Evolutionary conservation across 2,797 vertebrate genomes (phyloP), one percentile per base, ranked within the genome.

Genomic region (Pseudocheirus occidentalis): DNA sequence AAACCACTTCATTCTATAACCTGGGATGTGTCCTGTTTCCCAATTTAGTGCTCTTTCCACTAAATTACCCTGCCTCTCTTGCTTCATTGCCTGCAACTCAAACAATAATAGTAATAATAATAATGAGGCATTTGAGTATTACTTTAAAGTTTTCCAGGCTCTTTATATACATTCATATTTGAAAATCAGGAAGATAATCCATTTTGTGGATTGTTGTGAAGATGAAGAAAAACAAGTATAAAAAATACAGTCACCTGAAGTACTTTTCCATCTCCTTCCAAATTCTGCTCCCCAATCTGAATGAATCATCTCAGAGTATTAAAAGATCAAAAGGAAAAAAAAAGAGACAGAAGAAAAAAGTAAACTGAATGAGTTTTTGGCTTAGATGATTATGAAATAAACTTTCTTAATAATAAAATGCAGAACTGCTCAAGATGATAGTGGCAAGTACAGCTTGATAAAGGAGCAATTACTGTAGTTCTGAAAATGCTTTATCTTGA

Each of bases 401-500:
- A 27, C 9, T 6, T 56, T 56, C 91, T 21, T 89, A 56, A 92
- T 90, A 95, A 94, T 90, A 40, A 1, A 21, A 92, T 46, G n/a
- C 11, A 73, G n/a, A 73, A 24, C 52, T 21, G 81, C 87, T 94
- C 81, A 95, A 53, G 9, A 11, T 91, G 91, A 29, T 55, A 62
- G 46, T 89, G 34, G 53, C 14, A 53, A 92, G 55, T 29, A 93
- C 34, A 3, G 27, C 46, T 40, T 53, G 29, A 13, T 66, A 95
- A 95, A 94, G 90, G 50, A 94, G 55, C n/a, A 92, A 57, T 73
- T 59, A 59, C 40, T 18, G 40, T 57, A 13, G 24, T 92, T 90
- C 91, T 27, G 57, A n/a, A 93, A 21, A 57, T 52, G 50, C 55
- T 96, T 95, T 94, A 91, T 92, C 95, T 92, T 92, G 91, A 73